phyloP scores from a whole-genome alignment of 2,888 invertebrate genomes.

The Drosophila leonis region DNA sequence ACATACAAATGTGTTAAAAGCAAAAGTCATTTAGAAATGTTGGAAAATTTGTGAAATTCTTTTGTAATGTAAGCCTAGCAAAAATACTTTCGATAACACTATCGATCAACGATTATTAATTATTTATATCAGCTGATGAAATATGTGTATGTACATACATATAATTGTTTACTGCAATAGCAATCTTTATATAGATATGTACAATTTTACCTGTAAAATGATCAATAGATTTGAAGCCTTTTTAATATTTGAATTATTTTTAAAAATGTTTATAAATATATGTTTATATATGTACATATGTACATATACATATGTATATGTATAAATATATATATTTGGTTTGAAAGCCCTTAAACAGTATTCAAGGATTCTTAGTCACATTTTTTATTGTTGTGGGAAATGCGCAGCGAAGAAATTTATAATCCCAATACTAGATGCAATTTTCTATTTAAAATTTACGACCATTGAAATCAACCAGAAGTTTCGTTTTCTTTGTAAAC shows the following conservation, averaged over 20 bases:
- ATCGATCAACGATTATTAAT: slow-evolving; percentile 10
- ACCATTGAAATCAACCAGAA: slow-evolving; percentile 50
- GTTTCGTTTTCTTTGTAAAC: slow-evolving; percentile 67
- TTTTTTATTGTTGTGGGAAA: slow-evolving; percentile 3
- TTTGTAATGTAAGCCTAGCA: background rate
- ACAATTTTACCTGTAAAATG: background rate
- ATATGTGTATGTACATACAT: background rate
- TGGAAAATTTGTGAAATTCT: background rate
- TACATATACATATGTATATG: background rate
- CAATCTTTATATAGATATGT: background rate
- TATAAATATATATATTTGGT: no score
- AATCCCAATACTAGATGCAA: slow-evolving; percentile 63
- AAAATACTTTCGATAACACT: slow-evolving; percentile 1
- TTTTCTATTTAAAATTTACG: slow-evolving; percentile 46
- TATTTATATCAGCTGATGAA: background rate
- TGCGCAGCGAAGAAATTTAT: slow-evolving; percentile 38
- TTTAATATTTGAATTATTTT: background rate
- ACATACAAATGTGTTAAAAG: background rate
- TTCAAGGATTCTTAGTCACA: background rate
- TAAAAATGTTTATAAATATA: background rate
- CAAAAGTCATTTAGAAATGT: background rate
- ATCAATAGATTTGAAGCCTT: background rate
- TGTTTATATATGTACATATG: background rate
- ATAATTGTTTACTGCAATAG: background rate
- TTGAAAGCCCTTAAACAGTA: background rate